A percentile compares a stretch with the other conserved stretches of the same genome.
These are phyloP conservation scores for Papilio aristodemus DNA, from an alignment of 1,140 invertebrate species.

Conservation along the genomic window DNA sequence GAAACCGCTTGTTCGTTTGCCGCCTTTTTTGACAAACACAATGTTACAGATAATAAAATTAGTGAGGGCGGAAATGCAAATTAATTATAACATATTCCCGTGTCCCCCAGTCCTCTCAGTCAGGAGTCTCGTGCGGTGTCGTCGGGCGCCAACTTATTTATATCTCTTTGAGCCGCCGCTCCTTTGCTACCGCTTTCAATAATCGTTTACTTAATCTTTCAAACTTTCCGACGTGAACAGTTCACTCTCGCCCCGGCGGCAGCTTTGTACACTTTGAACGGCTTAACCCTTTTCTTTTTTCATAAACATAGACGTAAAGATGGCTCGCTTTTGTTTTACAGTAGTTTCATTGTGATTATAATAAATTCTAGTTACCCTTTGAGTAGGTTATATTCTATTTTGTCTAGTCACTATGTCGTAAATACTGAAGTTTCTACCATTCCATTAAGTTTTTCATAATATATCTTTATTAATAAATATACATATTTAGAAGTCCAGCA, in stretches of 20 bases:
- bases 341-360: neutral
- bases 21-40: no score
- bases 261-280: slow-evolving; percentile 26
- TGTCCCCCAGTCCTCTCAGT: neutral
- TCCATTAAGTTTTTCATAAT: no score
- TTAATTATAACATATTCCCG: neutral
- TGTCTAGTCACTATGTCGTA: neutral
- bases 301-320: slow-evolving; percentile 3
- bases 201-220: slow-evolving; percentile 34
- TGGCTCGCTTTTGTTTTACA: slow-evolving; percentile 11
- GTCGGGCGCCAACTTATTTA: slow-evolving; percentile 31
- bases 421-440: no score
- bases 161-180: slow-evolving; percentile 31
- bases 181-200: slow-evolving; percentile 25
- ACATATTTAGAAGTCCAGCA: neutral
- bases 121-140: neutral
- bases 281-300: slow-evolving; percentile 5
- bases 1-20: no score
- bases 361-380: neutral
- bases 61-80: neutral
- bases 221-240: slow-evolving; percentile 31
- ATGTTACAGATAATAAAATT: neutral
- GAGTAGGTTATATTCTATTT: neutral
- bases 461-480: no score
- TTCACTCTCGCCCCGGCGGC: slow-evolving; percentile 21